Evolutionary conservation across 2,888 invertebrate species (phyloP), one percentile per base, ranked within the genome.

Genomic region (Thalpophila matura): DNA sequence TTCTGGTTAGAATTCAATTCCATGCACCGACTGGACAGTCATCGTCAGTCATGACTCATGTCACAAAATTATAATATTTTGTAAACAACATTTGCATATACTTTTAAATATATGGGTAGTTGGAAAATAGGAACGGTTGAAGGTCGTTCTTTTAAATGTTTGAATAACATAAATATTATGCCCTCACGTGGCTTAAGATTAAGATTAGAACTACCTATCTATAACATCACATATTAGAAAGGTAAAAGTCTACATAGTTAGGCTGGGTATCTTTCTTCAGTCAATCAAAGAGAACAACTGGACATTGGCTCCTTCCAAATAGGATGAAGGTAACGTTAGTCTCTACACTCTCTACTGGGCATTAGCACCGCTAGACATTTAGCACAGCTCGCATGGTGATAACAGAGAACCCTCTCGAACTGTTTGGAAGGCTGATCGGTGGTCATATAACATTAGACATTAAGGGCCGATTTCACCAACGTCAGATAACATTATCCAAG

Each of bases 171-270:
- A 54, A 62, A 67, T 58, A 54, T 55, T 29, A 50, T 29, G 4
- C 18, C 10, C 20, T 77, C 77, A 68, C 73, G 67, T 66, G 73
- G 57, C 33, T 27, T 47, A 35, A 64, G 26, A 42, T 27, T 5
- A 22, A 40, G n/a, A 51, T 29, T n/a, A n/a, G n/a, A 47, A 26
- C 24, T 10, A 29, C 27, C 1, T 35, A 14, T 12, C 1, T 35
- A 14, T 12, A 24, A 29, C 12, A 18, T 26, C n/a, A 27, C 9
- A 24, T 37, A 37, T 67, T n/a, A 35, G n/a, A 22, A 61, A 58
- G 27, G 7, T 22, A 16, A n/a, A 54, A 1, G 6, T 16, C 7
- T 45, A 26, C 18, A 26, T 9, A 18, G 9, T 12, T 14, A n/a
- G n/a, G n/a, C n/a, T n/a, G n/a, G n/a, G n/a, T n/a, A n/a, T n/a